Conservation (phyloP, 2,888 invertebrate species). For the Leptopilina syphax region DNA sequence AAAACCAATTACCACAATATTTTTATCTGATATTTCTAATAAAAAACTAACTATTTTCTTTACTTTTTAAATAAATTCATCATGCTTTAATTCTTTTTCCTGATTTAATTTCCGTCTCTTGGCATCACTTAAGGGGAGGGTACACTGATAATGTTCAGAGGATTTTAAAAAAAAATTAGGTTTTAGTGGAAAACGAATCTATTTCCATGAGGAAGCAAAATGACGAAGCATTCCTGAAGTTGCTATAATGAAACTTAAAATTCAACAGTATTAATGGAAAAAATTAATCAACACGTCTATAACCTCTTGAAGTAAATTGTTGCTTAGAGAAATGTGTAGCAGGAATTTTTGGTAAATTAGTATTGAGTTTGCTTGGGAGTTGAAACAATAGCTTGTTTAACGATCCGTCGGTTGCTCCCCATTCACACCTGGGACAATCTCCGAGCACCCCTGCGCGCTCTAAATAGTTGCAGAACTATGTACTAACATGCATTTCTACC, state of each 20-base stretch:
- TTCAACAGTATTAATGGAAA: not conserved
- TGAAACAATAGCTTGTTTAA: constrained; percentile 36
- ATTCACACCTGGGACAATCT: constrained; percentile 41
- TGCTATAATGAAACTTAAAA: not conserved
- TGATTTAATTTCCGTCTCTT: too few relatives aligned
- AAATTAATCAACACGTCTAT: not conserved
- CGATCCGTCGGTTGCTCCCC: constrained; percentile 28
- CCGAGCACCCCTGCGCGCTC: constrained; percentile 17
- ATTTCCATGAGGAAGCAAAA: not conserved
- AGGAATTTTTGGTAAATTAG: constrained; percentile 35
- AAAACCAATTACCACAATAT: too few relatives aligned
- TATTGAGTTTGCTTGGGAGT: constrained; percentile 27
- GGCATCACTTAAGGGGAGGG: too few relatives aligned
- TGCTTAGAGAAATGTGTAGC: constrained; percentile 4
- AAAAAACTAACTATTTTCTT: too few relatives aligned
- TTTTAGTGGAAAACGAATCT: too few relatives aligned
- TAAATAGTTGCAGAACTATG: constrained; percentile 39
- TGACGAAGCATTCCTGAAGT: not conserved
- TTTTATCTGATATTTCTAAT: too few relatives aligned
- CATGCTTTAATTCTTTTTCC: too few relatives aligned
- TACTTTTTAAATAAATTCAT: too few relatives aligned
- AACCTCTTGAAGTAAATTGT: constrained; percentile 1
- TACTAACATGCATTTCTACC: constrained; percentile 19
- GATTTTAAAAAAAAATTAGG: too few relatives aligned
- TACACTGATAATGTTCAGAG: too few relatives aligned